These are phyloP conservation scores for Trachymyrmex septentrionalis DNA, from an alignment of 1,140 invertebrate genomes.

Conservation along the genomic window DNA sequence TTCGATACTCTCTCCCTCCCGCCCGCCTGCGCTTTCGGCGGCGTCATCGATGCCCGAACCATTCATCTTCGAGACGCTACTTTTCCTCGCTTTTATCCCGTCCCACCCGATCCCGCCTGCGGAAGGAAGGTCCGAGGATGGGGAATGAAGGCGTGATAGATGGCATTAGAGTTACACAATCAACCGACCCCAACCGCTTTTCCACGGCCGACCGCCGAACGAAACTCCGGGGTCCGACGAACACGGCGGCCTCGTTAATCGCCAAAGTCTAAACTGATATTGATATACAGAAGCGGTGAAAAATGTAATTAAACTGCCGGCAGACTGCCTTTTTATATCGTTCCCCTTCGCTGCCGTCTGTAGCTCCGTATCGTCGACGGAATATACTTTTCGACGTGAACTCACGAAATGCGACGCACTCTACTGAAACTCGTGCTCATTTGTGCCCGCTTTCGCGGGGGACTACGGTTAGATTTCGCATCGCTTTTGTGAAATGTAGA, in stretches of 20 bases:
- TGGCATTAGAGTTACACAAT: constrained; percentile 81
- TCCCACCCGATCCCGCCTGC: not conserved
- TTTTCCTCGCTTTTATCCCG: constrained; percentile 62
- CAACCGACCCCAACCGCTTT: constrained; percentile 66
- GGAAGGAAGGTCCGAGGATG: constrained; percentile 70
- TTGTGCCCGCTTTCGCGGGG: constrained; percentile 52
- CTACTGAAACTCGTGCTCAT: constrained; percentile 58
- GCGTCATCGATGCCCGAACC: constrained; percentile 75
- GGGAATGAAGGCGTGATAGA: constrained; percentile 83
- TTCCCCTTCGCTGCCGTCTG: not conserved
- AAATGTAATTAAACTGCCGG: constrained; percentile 75
- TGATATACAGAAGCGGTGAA: constrained; percentile 70
- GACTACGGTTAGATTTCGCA: constrained; percentile 46
- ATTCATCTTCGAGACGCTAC: constrained; percentile 80
- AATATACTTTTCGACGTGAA: constrained; percentile 66
- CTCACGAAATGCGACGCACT: constrained; percentile 67
- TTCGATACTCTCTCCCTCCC: constrained; percentile 64
- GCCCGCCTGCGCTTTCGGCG: constrained; percentile 50
- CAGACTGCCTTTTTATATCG: constrained; percentile 22
- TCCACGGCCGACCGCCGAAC: constrained; percentile 47
- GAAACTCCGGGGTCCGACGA: constrained; percentile 57
- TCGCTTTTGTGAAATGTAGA: constrained; percentile 19
- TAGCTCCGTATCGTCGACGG: constrained; percentile 17
- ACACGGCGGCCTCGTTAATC: constrained; percentile 75
- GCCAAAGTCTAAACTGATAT: constrained; percentile 80